Conservation (phyloP, 2,797 vertebrate species). For the Syndactyla subalaris region DNA sequence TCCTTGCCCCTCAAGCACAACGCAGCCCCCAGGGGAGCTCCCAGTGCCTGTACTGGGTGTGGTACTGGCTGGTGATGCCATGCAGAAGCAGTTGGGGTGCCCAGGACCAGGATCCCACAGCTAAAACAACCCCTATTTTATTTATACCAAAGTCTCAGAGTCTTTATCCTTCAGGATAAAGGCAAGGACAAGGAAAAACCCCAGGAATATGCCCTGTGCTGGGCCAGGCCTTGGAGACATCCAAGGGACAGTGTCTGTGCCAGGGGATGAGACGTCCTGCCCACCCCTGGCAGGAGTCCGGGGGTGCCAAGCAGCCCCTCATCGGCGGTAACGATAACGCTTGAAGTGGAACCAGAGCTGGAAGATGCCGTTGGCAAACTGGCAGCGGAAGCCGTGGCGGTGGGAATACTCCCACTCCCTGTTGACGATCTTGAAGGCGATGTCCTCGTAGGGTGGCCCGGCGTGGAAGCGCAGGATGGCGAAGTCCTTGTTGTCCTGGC, state of each 20-base stretch:
- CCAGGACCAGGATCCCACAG: rapidly evolving
- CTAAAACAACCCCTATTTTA: constrained; percentile 23
- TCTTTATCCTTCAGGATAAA: not conserved
- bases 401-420: constrained; percentile 98
- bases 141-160: constrained; percentile 9
- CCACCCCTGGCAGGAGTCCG: rapidly evolving
- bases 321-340: constrained; percentile 94
- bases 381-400: constrained; percentile 96
- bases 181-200: not conserved
- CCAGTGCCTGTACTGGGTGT: rapidly evolving
- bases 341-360: constrained; percentile 99
- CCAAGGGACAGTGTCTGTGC: not conserved
- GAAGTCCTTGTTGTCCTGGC: constrained; percentile 94
- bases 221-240: not conserved
- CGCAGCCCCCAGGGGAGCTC: not conserved
- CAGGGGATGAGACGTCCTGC: rapidly evolving
- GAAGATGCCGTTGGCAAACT: constrained; percentile 98
- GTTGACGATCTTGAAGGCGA: constrained; percentile 97
- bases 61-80: rapidly evolving
- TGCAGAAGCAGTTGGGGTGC: rapidly evolving
- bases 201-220: not conserved
- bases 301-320: not conserved
- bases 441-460: constrained; percentile 96
- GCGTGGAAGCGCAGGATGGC: constrained; percentile 95
- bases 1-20: too few relatives aligned